These are phyloP conservation scores for Rhabdomys dilectus DNA, from an alignment of 2,113 vertebrate genomes.

Conservation along the genomic window DNA sequence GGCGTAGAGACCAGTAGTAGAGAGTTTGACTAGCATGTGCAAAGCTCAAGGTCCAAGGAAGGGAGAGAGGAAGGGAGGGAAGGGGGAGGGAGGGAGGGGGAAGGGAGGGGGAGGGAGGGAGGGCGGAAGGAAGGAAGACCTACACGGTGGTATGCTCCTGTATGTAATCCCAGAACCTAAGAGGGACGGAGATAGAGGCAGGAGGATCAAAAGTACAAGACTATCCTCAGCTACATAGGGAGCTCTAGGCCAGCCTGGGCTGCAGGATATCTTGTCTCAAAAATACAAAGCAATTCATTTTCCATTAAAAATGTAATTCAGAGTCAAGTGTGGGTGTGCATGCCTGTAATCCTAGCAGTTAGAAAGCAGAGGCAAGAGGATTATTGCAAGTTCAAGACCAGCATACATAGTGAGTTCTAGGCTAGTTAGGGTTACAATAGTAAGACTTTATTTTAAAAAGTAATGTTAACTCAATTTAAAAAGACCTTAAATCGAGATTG, in stretches of 20 bases:
- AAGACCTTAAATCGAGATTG: slow-evolving; percentile 20
- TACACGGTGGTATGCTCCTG: not conserved
- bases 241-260: not conserved
- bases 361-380: not conserved
- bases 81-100: too few relatives aligned
- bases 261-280: not conserved
- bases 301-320: slow-evolving; percentile 24
- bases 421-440: not conserved
- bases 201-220: not conserved
- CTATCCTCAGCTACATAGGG: not conserved
- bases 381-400: not conserved
- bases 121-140: not conserved
- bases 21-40: not conserved
- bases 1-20: too few relatives aligned
- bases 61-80: not conserved
- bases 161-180: not conserved
- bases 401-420: not conserved
- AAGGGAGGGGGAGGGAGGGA: not conserved
- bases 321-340: too few relatives aligned
- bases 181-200: not conserved
- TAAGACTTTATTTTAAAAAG: not conserved
- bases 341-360: not conserved
- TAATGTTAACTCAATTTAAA: not conserved
- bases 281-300: slow-evolving; percentile 16
- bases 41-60: not conserved